A percentile compares a stretch with the other conserved stretches of the same genome.
These are phyloP conservation scores for Spinus pinus DNA, from an alignment of 2,797 vertebrate genomes.

Conservation along the genomic window DNA sequence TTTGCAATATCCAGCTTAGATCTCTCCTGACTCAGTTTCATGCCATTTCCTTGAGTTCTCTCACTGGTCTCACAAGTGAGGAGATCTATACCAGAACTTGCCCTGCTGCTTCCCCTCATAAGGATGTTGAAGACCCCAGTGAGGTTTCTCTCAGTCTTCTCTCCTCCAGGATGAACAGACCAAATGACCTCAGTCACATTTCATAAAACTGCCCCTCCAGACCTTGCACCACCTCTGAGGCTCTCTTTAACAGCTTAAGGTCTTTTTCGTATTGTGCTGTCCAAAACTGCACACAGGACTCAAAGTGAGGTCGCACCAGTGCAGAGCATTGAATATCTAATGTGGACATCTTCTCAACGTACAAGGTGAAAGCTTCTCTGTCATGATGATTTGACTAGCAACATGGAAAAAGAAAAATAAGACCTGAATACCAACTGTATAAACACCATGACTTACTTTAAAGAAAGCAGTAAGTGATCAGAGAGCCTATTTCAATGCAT, in stretches of 20 bases:
- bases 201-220: neutral
- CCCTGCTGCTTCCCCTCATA: fast-evolving
- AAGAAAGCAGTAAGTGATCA: neutral
- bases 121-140: neutral
- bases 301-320: neutral
- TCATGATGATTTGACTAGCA: neutral
- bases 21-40: neutral
- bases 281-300: neutral
- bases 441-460: neutral
- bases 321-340: neutral
- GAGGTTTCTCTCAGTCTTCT: neutral
- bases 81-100: neutral
- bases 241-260: neutral
- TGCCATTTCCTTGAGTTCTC: neutral
- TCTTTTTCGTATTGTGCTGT: neutral
- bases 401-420: neutral
- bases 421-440: neutral
- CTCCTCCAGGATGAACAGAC: neutral
- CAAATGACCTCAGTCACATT: neutral
- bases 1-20: neutral
- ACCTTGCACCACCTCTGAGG: neutral
- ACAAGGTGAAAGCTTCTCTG: neutral
- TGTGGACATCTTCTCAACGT: neutral
- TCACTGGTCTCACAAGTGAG: neutral
- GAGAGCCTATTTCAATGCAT: neutral